phyloP scores from a whole-genome alignment of 2,113 vertebrate species.

The Gymnorhina tibicen region DNA sequence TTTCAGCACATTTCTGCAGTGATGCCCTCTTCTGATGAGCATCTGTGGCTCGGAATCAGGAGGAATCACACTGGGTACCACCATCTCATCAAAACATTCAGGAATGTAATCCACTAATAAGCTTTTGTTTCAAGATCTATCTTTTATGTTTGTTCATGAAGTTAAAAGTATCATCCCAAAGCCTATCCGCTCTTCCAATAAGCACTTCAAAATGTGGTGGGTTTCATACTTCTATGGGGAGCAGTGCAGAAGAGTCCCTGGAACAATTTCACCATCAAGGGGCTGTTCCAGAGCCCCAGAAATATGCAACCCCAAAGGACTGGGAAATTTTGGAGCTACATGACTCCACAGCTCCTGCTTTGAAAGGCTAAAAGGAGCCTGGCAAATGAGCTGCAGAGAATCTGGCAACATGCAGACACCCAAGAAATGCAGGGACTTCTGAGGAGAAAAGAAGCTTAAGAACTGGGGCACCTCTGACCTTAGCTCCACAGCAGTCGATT shows the following conservation, averaged over 20 bases:
- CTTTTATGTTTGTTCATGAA: neutral
- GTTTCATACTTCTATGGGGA: neutral
- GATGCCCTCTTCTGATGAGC: neutral
- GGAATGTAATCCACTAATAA: neutral
- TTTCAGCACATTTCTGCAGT: neutral
- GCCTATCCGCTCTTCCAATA: neutral
- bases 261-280: neutral
- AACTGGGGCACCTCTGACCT: neutral
- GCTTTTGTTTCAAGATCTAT: neutral
- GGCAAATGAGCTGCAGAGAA: neutral
- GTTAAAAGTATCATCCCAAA: neutral
- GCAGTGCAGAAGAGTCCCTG: neutral
- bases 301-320: rapidly evolving
- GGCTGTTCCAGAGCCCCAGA: neutral
- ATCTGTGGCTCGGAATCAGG: neutral
- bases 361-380: neutral
- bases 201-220: neutral
- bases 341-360: neutral
- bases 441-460: neutral
- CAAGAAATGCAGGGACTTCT: neutral
- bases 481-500: neutral
- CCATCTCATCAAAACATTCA: neutral
- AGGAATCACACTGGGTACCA: neutral
- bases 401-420: neutral
- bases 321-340: neutral